Evolutionary conservation across 2,888 invertebrate species (phyloP), one percentile per base, ranked within the genome.

Genomic region (Acanthoscelides obtectus): DNA sequence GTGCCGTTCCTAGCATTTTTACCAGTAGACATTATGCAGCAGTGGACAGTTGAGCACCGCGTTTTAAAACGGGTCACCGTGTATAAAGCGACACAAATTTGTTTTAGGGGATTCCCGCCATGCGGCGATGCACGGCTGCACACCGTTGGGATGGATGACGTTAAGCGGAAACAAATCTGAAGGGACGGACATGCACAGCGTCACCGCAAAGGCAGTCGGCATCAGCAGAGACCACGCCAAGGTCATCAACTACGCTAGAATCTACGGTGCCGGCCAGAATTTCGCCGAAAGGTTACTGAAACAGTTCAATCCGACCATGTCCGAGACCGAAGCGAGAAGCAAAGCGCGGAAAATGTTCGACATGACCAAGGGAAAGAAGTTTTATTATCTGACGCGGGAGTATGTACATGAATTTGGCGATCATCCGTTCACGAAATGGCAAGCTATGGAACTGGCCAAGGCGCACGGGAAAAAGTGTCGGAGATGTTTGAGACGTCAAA

Each of bases 131-230:
- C 96, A 97, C 82, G 98, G 99, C 0, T 93, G 93, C 64, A 98
- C 96, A 0, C 94, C 98, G 0, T 92, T 99, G 79, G 97, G 98
- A 1, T 98, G 99, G 97, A 98, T 99, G 91, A 98, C 97, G 4
- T 86, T 99, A 17, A 96, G 97, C 77, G 99, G 99, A 0, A 93
- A 91, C 77, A 98, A 98, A 86, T 86, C 90, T 0, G 89, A 93
- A 69, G 91, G 90, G 22, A 97, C 97, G 0, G 99, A 99, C 83
- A 92, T 99, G 89, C 99, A 99, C 86, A 97, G 97, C 73, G 93
- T 95, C 65, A 98, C 98, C 0, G 99, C 99, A 0, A 89, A 91
- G 77, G 93, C 95, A 0, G 92, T 97, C 0, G 93, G 92, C 19
- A 94, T 99, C 70, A 93, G 94, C 0, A 86, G 99, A 69, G 94